These are phyloP conservation scores for Acanthurus tractus DNA, from an alignment of 2,797 vertebrate genomes.

Conservation along the genomic window DNA sequence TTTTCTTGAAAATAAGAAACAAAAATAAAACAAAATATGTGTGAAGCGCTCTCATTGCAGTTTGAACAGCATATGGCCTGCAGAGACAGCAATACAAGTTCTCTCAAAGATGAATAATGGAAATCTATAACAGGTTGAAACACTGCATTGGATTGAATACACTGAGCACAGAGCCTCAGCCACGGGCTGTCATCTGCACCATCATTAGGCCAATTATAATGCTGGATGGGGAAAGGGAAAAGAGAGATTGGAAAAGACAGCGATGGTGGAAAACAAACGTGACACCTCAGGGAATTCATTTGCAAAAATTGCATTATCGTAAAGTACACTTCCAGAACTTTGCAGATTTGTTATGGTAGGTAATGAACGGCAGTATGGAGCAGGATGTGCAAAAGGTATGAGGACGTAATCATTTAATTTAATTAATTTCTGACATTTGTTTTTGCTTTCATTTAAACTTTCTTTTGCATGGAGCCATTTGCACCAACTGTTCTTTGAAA, in stretches of 20 bases:
- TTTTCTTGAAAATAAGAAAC: constrained; percentile 11
- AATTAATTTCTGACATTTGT: constrained; percentile 33
- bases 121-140: constrained; percentile 53
- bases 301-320: constrained; percentile 33
- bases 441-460: constrained; percentile 20
- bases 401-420: constrained; percentile 13
- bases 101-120: constrained; percentile 45
- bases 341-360: constrained; percentile 13
- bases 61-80: not conserved
- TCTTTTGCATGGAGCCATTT: not conserved
- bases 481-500: not conserved
- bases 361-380: constrained; percentile 5
- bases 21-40: constrained; percentile 3
- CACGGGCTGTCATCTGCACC: constrained; percentile 34
- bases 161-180: constrained; percentile 25
- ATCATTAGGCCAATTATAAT: constrained; percentile 69
- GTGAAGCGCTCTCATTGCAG: not conserved
- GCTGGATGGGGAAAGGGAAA: constrained; percentile 24
- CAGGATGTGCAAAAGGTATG: not conserved
- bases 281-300: constrained; percentile 49
- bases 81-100: constrained; percentile 30
- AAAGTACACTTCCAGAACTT: constrained; percentile 34
- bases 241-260: constrained; percentile 37
- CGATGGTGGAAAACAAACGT: constrained; percentile 38
- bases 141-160: constrained; percentile 22